Evolutionary conservation across 2,888 invertebrate species (phyloP).

Genomic region (Prosapia bicincta): DNA sequence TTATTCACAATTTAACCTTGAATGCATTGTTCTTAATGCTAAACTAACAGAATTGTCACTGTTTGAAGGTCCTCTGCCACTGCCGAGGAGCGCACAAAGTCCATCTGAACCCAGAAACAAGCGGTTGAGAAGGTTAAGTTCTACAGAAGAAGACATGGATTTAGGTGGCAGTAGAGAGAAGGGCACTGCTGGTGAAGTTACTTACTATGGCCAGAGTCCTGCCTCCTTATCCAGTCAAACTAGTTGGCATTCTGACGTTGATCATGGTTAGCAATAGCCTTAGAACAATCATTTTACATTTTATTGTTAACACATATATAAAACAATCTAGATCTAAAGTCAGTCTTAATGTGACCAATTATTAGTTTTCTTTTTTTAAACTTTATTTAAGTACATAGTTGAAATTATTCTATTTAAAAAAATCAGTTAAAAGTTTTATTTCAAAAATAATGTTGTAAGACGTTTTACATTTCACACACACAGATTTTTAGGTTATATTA

Average conservation of each 20-base stretch:
- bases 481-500: too few relatives aligned
- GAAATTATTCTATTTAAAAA: too few relatives aligned
- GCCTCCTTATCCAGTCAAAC: conserved; percentile 49
- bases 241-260: conserved; percentile 54
- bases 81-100: conserved; percentile 48
- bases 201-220: conserved; percentile 53
- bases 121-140: conserved; percentile 52
- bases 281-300: too few relatives aligned
- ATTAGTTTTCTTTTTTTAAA: too few relatives aligned
- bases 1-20: too few relatives aligned
- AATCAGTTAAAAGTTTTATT: too few relatives aligned
- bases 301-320: too few relatives aligned
- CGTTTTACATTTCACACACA: too few relatives aligned
- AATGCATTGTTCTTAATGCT: neutral
- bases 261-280: conserved; percentile 44
- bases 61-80: conserved; percentile 46
- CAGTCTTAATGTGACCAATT: too few relatives aligned
- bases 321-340: too few relatives aligned
- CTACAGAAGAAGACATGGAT: conserved; percentile 53
- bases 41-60: neutral
- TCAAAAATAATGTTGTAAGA: too few relatives aligned
- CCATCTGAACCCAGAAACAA: conserved; percentile 52
- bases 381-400: too few relatives aligned
- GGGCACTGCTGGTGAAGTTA: conserved; percentile 37
- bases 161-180: conserved; percentile 40